phyloP scores from a whole-genome alignment of 2,888 invertebrate species.

The Apodemia mormo region DNA sequence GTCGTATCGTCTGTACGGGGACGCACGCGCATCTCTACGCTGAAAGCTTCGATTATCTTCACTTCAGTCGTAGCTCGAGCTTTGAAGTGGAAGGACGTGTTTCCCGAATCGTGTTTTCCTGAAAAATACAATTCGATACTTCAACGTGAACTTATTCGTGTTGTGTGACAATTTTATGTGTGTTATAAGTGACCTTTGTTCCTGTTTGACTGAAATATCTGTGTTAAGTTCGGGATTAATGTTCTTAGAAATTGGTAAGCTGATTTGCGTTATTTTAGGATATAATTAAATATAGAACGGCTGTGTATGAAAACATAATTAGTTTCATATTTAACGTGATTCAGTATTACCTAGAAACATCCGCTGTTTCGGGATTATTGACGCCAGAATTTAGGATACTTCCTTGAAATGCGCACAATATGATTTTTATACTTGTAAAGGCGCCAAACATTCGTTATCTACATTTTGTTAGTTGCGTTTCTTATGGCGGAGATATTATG shows the following conservation, averaged over 20 bases:
- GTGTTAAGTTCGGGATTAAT: slow-evolving; percentile 50
- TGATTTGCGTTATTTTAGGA: slow-evolving; percentile 73
- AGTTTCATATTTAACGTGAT: slow-evolving; percentile 63
- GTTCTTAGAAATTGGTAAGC: slow-evolving; percentile 69
- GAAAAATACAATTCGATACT: slow-evolving; percentile 48
- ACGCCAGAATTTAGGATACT: slow-evolving; percentile 20
- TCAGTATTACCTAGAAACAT: slow-evolving; percentile 57
- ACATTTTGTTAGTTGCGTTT: neutral
- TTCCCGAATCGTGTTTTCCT: slow-evolving; percentile 34
- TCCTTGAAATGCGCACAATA: neutral
- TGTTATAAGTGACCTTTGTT: slow-evolving; percentile 44
- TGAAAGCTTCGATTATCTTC: slow-evolving; percentile 59
- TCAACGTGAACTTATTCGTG: slow-evolving; percentile 49
- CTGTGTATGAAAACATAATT: slow-evolving; percentile 73
- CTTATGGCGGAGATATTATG: neutral
- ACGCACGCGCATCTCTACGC: slow-evolving; percentile 63
- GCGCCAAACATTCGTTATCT: neutral
- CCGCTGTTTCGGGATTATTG: slow-evolving; percentile 30
- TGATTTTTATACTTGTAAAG: neutral
- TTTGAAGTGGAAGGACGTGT: slow-evolving; percentile 53
- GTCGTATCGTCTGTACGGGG: slow-evolving; percentile 31
- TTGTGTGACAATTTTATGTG: slow-evolving; percentile 54
- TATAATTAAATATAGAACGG: slow-evolving; percentile 77
- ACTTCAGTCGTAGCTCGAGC: slow-evolving; percentile 67
- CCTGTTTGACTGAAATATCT: slow-evolving; percentile 32